Evolutionary conservation across 2,113 vertebrate species (phyloP), one percentile per base, ranked within the genome.

Genomic region (Albula goreensis): DNA sequence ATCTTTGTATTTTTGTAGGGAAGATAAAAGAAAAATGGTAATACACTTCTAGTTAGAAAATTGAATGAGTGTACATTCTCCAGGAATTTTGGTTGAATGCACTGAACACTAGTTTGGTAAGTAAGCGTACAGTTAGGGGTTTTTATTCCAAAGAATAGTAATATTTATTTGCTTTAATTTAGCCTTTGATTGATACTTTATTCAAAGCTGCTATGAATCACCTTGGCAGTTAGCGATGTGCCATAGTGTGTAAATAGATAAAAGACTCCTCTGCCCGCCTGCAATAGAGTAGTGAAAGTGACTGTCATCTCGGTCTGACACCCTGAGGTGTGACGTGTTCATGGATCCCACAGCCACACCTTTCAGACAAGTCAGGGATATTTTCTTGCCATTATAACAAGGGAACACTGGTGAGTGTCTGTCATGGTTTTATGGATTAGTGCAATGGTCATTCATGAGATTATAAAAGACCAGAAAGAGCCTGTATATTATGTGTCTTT

Each of bases 91-190:
- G 49, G 78, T 79, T 79, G 78, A 78, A 4, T 17, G 78, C 13
- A n/a, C 78, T 50, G 25, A 50, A 10, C 13, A 5, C 31, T 9
- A 31, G n/a, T 31, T 74, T 22, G 22, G 8, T 74, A 25, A 74
- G 22, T 22, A 74, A 31, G 9, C 3, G 80, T 81, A 22, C 9
- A 13, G 4, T 51, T 78, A 1, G 31, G 9, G 10, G n/a, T 78
- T 80, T 85, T 49, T 8, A 10, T 80, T 80, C 77, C 84, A 85
- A 60, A 80, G 52, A 52, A 85, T 63, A 50, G 17, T 81, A 0
- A 22, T 22, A n/a, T 81, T 80, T 81, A 22, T 60, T 53, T 25
- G 11, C 51, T 78, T 52, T 60, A 82, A 41, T 57, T 31, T 41
- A 13, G 63, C 22, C 49, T 50, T 22, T 70, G 70, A 31, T 77